Base-by-base conservation (phyloP, 2,888 invertebrate species). In the Ashinkailepas kermadecensis region DNA sequence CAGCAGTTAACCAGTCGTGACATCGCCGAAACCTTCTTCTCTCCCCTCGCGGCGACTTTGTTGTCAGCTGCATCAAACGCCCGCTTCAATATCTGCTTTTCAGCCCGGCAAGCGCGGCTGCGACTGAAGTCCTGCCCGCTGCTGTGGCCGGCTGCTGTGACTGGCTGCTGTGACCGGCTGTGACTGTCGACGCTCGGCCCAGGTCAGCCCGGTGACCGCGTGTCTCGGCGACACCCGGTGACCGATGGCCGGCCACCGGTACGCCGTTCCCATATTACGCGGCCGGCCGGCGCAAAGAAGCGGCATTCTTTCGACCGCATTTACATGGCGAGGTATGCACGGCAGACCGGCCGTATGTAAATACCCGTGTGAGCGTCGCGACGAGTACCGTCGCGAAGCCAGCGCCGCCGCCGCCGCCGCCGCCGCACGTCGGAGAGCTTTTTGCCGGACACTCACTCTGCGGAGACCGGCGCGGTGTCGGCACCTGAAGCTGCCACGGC, bases 261-360 rank as follows among this genome's bases (percentile, higher is more conserved):
- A 39, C 18, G 15, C 11, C 70, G 70, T 70, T 54, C 54, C 70
- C 70, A 70, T 70, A 70, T 70, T 70, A 70, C 70, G 70, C 70
- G 59, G 59, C 70, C 39, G 39, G 54, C 39, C 70, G 18, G 39
- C 13, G 70, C 54, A 70, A 70, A 70, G 70, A 70, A 39, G 70
- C 70, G 54, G 54, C 70, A 70, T 70, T 70, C 70, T 70, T 70
- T 11, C 15, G 70, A 54, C 70, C 70, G 39, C 70, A 70, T 70
- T 70, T 70, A 39, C 70, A 70, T 70, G 70, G 12, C 70, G 39
- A 70, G 70, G 70, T 70, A 70, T 70, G 70, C 70, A 70, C 54
- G 70, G 70, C 54, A 70, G 12, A 54, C 70, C 70, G 70, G 15
- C 70, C 25, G 70, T 70, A 70, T 70, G 70, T 70, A 70, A 70